phyloP scores from a whole-genome alignment of 2,888 invertebrate genomes.

The Lepidochrysops patricia region DNA sequence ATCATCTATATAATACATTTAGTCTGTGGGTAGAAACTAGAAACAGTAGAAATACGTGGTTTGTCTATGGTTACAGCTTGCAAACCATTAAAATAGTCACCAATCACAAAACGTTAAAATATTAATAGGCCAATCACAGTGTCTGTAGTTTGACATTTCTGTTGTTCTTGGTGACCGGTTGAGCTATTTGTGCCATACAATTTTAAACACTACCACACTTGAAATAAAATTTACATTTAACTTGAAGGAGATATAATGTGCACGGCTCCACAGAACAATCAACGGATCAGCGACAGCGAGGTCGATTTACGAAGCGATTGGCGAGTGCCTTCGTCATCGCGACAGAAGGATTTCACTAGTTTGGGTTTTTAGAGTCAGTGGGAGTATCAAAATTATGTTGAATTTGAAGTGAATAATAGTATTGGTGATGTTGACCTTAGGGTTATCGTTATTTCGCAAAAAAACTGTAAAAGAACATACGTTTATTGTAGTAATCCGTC shows the following conservation, averaged over 20 bases:
- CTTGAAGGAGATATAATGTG: neutral
- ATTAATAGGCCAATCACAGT: neutral
- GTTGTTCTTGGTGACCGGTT: neutral
- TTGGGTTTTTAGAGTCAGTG: conserved; percentile 23
- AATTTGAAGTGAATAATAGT: conserved; percentile 57
- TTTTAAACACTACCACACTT: neutral
- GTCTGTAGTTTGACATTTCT: neutral
- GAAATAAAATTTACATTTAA: neutral
- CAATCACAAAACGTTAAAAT: neutral
- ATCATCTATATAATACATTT: too few relatives aligned
- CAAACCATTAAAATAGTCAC: neutral
- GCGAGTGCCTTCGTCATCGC: conserved; percentile 49
- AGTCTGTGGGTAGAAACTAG: too few relatives aligned
- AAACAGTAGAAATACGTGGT: too few relatives aligned
- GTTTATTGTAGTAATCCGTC: conserved; percentile 76
- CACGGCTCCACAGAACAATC: neutral
- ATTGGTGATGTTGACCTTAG: conserved; percentile 71
- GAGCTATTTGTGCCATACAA: neutral
- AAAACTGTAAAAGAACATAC: conserved; percentile 60
- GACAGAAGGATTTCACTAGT: conserved; percentile 38
- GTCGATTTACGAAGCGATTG: conserved; percentile 19
- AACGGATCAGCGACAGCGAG: conserved; percentile 15
- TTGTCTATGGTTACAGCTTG: neutral
- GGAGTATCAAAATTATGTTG: conserved; percentile 52
- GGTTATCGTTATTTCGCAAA: conserved; percentile 57